Base-by-base conservation (phyloP, 2,888 invertebrate species). In the Pyralis farinalis region DNA sequence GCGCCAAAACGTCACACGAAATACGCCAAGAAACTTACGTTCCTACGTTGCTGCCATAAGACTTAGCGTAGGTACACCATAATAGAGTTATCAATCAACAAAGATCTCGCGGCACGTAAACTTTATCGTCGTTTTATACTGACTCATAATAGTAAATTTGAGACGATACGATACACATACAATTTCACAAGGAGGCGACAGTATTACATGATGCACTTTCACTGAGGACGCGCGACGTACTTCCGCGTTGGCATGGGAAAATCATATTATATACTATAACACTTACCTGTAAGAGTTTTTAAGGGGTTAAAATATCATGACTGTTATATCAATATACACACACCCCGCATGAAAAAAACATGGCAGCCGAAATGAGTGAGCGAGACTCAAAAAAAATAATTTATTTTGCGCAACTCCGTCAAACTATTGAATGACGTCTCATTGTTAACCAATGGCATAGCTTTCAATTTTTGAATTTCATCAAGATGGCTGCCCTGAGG, bases 301-400 rank as follows among this genome's bases (percentile, higher is more conserved):
- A 72, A 69, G 83, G 82, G 82, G 80, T 80, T 76, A 85, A 76
- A 81, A 68, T 76, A 77, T 69, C 87, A 87, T 87, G 16, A 16
- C 16, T 16, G 78, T 70, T 80, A 81, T 66, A 74, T 75, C 71
- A 76, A 77, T 71, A 82, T 75, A 85, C 82, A 84, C 78, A 84
- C 86, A 93, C 92, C 93, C 92, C 92, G 92, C 91, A 91, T 91
- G 91, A 92, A 91, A 91, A 92, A 93, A 94, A 93, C 93, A 94
- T 94, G 94, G 93, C 93, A 93, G 92, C 84, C 86, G 70, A 70
- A 74, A 75, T 69, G 75, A 67, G 73, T 68, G 76, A 85, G 79
- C 73, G 76, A 76, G 79, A 82, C 75, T 80, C 71, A n/a, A 65
- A 64, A 72, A 71, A 73, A 66, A 65, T 70, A 66, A 60, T 75